These are phyloP conservation scores for Galeopsomyia nigrocyanea DNA, from an alignment of 2,888 invertebrate species.

Conservation along the genomic window DNA sequence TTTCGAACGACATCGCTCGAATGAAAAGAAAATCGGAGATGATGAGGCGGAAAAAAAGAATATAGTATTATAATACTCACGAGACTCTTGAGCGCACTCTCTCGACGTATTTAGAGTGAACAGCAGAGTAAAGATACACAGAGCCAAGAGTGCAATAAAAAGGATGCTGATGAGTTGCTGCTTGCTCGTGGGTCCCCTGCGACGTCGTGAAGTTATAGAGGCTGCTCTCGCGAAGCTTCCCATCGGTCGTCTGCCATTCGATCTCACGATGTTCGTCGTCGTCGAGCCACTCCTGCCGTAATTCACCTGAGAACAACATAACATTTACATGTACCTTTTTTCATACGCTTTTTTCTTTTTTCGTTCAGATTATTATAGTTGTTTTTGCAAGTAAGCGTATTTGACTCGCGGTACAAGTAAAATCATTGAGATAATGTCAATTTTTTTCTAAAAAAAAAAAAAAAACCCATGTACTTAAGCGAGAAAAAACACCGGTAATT, in stretches of 20 bases:
- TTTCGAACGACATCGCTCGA: too few relatives aligned
- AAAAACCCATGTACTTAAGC: not conserved
- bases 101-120: slow-evolving; percentile 58
- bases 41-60: slow-evolving; percentile 24
- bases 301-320: slow-evolving; percentile 58
- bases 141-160: slow-evolving; percentile 58
- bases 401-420: too few relatives aligned
- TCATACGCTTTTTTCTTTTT: too few relatives aligned
- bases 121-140: slow-evolving; percentile 60
- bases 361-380: too few relatives aligned
- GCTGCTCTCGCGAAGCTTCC: slow-evolving; percentile 56
- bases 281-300: slow-evolving; percentile 60
- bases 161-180: slow-evolving; percentile 61
- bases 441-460: not conserved
- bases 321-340: too few relatives aligned
- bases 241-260: slow-evolving; percentile 54
- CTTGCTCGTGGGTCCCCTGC: slow-evolving; percentile 55
- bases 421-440: too few relatives aligned
- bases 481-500: not conserved
- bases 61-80: slow-evolving; percentile 55
- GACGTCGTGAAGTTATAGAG: slow-evolving; percentile 57
- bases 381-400: too few relatives aligned
- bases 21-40: slow-evolving; percentile 2
- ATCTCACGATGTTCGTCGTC: slow-evolving; percentile 57
- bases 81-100: slow-evolving; percentile 56